A percentile compares a stretch with the other conserved stretches of the same genome.
Conservation (phyloP, 2,797 vertebrate genomes). For the Distichodus sexfasciatus region DNA sequence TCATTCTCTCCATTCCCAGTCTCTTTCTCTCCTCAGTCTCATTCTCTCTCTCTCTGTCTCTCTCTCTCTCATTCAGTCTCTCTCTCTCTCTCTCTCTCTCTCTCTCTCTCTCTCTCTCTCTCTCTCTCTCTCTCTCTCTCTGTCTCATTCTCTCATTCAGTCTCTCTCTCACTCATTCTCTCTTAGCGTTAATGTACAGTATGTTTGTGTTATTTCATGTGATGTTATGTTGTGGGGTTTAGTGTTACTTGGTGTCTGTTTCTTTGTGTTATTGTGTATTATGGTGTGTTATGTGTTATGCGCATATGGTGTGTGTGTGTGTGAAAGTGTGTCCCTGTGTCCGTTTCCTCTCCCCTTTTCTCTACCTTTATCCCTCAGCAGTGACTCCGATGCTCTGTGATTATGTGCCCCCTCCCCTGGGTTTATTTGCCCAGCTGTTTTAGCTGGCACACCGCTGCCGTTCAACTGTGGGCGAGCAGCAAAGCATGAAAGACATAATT, state of each 20-base stretch:
- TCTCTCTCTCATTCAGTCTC: not conserved
- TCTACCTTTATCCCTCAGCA: conserved; percentile 10
- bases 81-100: not conserved
- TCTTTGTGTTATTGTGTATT: too few species aligned
- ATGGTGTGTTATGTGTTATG: too few species aligned
- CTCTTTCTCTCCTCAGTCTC: too few species aligned
- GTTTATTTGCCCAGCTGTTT: conserved; percentile 38
- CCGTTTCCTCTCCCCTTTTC: conserved; percentile 5
- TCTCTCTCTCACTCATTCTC: not conserved
- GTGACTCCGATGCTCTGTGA: not conserved
- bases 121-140: not conserved
- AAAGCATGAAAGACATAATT: conserved; percentile 1
- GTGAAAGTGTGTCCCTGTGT: not conserved
- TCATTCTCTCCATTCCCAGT: too few species aligned
- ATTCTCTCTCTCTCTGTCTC: not conserved
- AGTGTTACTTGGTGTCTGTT: too few species aligned
- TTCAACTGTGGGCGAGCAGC: not conserved
- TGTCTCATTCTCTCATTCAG: not conserved
- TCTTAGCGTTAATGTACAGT: too few species aligned
- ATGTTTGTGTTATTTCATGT: too few species aligned
- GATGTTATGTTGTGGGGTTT: too few species aligned
- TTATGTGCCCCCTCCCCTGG: not conserved
- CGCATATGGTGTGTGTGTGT: too few species aligned
- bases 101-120: not conserved
- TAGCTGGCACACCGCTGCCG: not conserved